These are phyloP conservation scores for Lycia hirtaria DNA, from an alignment of 2,888 invertebrate genomes.

Conservation along the genomic window DNA sequence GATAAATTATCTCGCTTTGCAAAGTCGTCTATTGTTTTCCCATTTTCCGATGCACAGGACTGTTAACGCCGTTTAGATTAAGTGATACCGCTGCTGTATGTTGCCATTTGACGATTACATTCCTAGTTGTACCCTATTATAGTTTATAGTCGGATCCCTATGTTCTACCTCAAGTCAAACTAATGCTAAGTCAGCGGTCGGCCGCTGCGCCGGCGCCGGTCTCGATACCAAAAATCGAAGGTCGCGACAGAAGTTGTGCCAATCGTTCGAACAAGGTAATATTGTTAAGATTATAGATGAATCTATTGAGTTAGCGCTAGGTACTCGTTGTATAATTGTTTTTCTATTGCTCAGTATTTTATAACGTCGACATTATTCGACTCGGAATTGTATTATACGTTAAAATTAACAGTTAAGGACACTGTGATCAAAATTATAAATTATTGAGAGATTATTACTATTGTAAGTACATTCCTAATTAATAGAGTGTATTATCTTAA, in stretches of 20 bases:
- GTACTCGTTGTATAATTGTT: constrained; percentile 78
- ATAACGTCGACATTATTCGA: constrained; percentile 71
- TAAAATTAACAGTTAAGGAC: constrained; percentile 83
- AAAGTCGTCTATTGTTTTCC: constrained; percentile 48
- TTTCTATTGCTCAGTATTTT: constrained; percentile 84
- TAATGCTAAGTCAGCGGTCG: constrained; percentile 79
- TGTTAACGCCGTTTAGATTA: constrained; percentile 66
- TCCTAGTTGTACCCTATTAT: constrained; percentile 79
- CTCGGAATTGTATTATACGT: constrained; percentile 83
- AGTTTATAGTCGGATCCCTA: constrained; percentile 78
- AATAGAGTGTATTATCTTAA: constrained; percentile 79
- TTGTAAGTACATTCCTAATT: constrained; percentile 83
- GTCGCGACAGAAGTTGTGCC: constrained; percentile 77
- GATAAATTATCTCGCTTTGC: constrained; percentile 34
- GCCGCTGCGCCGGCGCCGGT: constrained; percentile 48
- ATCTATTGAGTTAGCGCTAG: constrained; percentile 76
- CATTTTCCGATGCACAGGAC: constrained; percentile 59
- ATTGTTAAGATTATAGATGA: constrained; percentile 78
- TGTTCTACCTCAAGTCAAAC: constrained; percentile 83
- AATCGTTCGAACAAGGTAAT: constrained; percentile 80
- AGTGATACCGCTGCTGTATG: constrained; percentile 77
- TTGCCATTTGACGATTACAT: constrained; percentile 81
- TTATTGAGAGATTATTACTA: constrained; percentile 85
- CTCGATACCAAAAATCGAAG: constrained; percentile 77
- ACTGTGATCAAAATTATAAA: constrained; percentile 86